These are phyloP conservation scores for Albula goreensis DNA, from an alignment of 2,113 vertebrate species.

Conservation along the genomic window DNA sequence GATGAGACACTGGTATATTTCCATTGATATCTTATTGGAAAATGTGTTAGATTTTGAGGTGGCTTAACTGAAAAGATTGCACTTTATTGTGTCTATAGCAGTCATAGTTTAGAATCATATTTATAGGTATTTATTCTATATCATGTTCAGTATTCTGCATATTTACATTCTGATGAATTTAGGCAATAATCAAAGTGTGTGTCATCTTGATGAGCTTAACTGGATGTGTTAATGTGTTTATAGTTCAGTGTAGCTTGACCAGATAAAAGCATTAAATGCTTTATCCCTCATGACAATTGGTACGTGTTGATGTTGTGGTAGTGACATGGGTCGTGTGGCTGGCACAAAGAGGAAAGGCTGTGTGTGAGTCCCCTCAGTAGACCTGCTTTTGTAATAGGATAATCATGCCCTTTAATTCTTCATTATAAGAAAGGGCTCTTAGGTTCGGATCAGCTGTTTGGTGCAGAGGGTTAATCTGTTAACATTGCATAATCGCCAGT, in stretches of 20 bases:
- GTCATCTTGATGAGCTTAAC: neutral
- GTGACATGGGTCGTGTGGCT: neutral
- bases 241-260: neutral
- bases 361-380: neutral
- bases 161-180: neutral
- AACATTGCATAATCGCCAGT: conserved; percentile 12
- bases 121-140: no score
- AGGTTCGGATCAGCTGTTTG: neutral
- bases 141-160: no score
- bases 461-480: neutral
- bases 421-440: conserved; percentile 9
- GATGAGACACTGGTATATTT: neutral
- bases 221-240: neutral
- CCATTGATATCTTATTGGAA: neutral
- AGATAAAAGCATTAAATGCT: neutral
- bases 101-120: neutral
- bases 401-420: conserved; percentile 15
- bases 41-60: neutral
- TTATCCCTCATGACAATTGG: neutral
- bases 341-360: neutral
- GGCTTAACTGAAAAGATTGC: no score
- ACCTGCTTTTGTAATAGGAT: conserved; percentile 12
- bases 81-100: neutral
- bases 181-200: neutral
- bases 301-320: no score